phyloP scores from a whole-genome alignment of 2,113 vertebrate genomes.

The Corythaixoides concolor region DNA sequence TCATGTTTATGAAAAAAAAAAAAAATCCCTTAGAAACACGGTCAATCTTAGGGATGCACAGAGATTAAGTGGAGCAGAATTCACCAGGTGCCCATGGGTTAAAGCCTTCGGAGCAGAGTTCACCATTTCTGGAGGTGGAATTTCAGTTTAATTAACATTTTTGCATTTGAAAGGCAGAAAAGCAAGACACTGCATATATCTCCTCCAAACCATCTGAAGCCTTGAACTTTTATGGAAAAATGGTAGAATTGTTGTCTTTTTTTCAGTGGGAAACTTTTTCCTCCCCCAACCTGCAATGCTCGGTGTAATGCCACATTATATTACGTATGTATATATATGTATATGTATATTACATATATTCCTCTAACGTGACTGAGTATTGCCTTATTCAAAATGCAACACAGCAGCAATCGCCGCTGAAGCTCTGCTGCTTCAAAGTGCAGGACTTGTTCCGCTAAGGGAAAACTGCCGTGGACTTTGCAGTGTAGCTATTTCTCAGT shows the following conservation, averaged over 20 bases:
- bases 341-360: neutral
- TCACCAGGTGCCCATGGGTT: neutral
- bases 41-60: no score
- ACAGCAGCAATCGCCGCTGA: rapidly evolving
- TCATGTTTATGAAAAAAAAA: neutral
- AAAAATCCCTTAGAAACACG: no score
- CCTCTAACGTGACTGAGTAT: neutral
- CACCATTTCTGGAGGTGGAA: neutral
- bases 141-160: neutral
- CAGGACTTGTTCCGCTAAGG: neutral
- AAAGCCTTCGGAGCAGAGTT: neutral
- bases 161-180: neutral
- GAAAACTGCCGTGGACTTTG: neutral
- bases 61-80: neutral
- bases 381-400: neutral
- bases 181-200: neutral
- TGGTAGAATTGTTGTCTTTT: neutral
- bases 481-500: neutral
- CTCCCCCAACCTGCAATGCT: neutral
- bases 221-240: neutral
- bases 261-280: neutral
- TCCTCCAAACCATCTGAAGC: neutral
- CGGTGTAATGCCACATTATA: neutral
- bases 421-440: neutral
- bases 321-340: no score